These are phyloP conservation scores for Brachyhypopomus occidentalis DNA, from an alignment of 2,113 vertebrate species.

Conservation along the genomic window DNA sequence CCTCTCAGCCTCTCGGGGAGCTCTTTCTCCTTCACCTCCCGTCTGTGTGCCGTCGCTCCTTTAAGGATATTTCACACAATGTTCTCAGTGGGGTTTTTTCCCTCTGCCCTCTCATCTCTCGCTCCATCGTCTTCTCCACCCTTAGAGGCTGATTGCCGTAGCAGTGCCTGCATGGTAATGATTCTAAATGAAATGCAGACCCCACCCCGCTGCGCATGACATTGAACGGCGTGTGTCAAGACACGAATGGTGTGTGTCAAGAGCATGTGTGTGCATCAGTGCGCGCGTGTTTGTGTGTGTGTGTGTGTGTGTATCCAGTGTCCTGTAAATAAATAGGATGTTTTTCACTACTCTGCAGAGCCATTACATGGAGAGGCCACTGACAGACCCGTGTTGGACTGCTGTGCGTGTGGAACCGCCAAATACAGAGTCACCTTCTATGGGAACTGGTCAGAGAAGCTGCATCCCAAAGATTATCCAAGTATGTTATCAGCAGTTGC, in stretches of 20 bases:
- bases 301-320: not conserved
- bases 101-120: slow-evolving; percentile 22
- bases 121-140: not conserved
- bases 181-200: slow-evolving; percentile 52
- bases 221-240: slow-evolving; percentile 55
- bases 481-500: slow-evolving; percentile 69
- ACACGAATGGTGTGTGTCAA: slow-evolving; percentile 13
- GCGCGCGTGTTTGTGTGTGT: not conserved
- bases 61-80: slow-evolving; percentile 14
- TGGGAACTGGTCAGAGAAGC: slow-evolving; percentile 89
- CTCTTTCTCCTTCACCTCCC: not conserved
- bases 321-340: not conserved
- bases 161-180: slow-evolving; percentile 50
- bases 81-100: slow-evolving; percentile 3
- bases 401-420: slow-evolving; percentile 87
- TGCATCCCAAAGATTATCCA: slow-evolving; percentile 87
- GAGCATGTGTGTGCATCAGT: not conserved
- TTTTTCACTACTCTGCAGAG: slow-evolving; percentile 65
- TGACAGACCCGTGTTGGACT: slow-evolving; percentile 82
- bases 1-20: slow-evolving; percentile 12
- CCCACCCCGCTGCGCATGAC: slow-evolving; percentile 49
- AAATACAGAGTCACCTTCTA: slow-evolving; percentile 89
- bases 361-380: slow-evolving; percentile 74
- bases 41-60: not conserved
- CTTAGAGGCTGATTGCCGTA: slow-evolving; percentile 32